Percentiles rank a stretch among this genome's conserved stretches.
phyloP scores from a whole-genome alignment of 2,113 vertebrate species.

The Heterotis niloticus region DNA sequence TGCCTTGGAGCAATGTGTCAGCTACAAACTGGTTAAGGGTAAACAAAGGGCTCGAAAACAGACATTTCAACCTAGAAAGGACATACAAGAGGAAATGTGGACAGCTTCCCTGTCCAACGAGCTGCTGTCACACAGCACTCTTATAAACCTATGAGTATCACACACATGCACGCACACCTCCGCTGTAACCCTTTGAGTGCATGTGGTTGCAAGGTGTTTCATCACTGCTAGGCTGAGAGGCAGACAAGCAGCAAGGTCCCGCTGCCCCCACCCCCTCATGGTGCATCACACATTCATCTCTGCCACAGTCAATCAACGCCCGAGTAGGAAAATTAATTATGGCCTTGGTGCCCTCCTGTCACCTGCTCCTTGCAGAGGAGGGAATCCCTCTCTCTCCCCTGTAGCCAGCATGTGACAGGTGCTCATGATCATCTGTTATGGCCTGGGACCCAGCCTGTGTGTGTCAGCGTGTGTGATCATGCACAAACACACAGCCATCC shows the following conservation, averaged over 20 bases:
- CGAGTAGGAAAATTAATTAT: slow-evolving; percentile 45
- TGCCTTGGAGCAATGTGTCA: too few species aligned
- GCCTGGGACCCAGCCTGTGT: too few species aligned
- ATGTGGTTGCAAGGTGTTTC: background rate
- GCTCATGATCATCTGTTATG: too few species aligned
- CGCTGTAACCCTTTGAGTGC: background rate
- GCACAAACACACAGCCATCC: background rate
- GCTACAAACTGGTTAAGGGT: too few species aligned
- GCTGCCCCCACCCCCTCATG: slow-evolving; percentile 48
- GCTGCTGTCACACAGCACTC: too few species aligned
- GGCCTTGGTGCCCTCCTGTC: slow-evolving; percentile 47
- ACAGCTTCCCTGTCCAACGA: too few species aligned
- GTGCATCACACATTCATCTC: slow-evolving; percentile 72
- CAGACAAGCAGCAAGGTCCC: background rate
- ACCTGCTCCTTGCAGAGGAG: background rate
- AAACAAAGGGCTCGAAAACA: too few species aligned
- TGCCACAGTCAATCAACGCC: slow-evolving; percentile 61
- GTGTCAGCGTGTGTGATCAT: too few species aligned
- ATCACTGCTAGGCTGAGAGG: background rate
- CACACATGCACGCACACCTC: background rate
- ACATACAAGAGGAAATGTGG: too few species aligned
- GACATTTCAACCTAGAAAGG: too few species aligned
- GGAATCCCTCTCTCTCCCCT: background rate
- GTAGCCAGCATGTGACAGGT: too few species aligned
- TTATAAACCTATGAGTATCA: background rate